Evolutionary conservation across 2,888 invertebrate genomes (phyloP), one percentile per base, ranked within the genome.

Genomic region (Coleophora flavipennella): DNA sequence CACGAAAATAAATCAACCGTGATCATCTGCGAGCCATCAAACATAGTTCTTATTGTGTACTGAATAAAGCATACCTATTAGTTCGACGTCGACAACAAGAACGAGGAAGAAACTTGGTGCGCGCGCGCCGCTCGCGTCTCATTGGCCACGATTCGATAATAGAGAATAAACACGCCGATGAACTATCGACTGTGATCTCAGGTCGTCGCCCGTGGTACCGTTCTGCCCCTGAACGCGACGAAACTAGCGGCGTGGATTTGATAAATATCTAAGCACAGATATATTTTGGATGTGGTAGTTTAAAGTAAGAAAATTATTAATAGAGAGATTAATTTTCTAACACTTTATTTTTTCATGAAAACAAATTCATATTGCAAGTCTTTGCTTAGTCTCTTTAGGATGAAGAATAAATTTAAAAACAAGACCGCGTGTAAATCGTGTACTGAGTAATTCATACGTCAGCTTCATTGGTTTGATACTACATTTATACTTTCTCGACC

Each of bases 181-280:
- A 81, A 78, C 71, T 80, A 83, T 83, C 81, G 76, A 57, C 63
- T 55, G 61, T 60, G 73, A 80, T 79, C 78, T 74, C 69, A 70
- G 84, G 83, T 84, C 84, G 75, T 79, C 78, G 83, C 60, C 83
- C 81, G 73, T 76, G 61, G 80, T 81, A 77, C 83, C 81, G 83
- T 83, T 83, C 75, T 66, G 81, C 78, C 79, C 70, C 80, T 74
- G 79, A 69, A 75, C 73, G 69, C 74, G 72, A 74, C 78, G 66
- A 77, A 77, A 76, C 76, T 66, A 58, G 57, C 50, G 47, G 48
- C 59, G 20, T 11, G 40, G 39, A 20, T 38, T 53, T 53, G 38
- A 20, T 49, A 57, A 20, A 51, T 20, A 38, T 41, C 40, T 34
- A 43, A 40, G 49, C 53, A 53, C 39, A 43, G 26, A 38, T 31